Base-by-base conservation (phyloP, 1,140 invertebrate species). In the Drosophila kanapiae region DNA sequence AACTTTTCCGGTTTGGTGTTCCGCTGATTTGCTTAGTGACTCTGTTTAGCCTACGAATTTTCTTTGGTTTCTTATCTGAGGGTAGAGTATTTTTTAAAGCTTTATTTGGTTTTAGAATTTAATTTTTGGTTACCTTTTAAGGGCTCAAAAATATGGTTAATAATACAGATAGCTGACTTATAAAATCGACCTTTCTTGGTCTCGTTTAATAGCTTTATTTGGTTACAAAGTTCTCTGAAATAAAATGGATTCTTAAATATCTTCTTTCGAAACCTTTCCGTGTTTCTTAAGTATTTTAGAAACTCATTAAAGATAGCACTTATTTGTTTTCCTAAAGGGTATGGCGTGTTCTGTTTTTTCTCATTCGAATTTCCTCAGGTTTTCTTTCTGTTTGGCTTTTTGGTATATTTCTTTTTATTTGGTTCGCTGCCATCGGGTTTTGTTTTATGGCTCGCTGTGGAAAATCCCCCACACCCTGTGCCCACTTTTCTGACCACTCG, bases 371-470 rank as follows among this genome's bases (percentile, higher is more conserved):
- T 74, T 48, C 49, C 42, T 23, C 51, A 16, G 10, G 33, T 54
- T 54, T 40, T 31, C 31, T 31, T 54, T 62, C 23, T 69, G 33
- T 58, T 43, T 37, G 51, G 37, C 11, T 43, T 40, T 62, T 35
- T 38, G 23, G 23, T 23, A 23, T 18, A 33, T 8, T 60, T 27
- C 56, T 62, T 29, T 58, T 57, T 40, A 58, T 78, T 70, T 54
- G 16, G 58, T 68, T 61, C 43, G 54, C 58, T 58, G 51, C 47
- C 68, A 80, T 60, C 45, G 42, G 63, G 59, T 58, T 77, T 84
- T 88, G 74, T 80, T 85, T 84, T 83, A 83, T 86, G 83, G 71
- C 47, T 57, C 62, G 70, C 53, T 74, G 31, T 67, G 62, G 61
- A 80, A 80, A 83, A 70, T 71, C 80, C 76, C 48, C 45, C 60